Conservation (phyloP, 2,888 invertebrate genomes). For the Uloborus plumipes region DNA sequence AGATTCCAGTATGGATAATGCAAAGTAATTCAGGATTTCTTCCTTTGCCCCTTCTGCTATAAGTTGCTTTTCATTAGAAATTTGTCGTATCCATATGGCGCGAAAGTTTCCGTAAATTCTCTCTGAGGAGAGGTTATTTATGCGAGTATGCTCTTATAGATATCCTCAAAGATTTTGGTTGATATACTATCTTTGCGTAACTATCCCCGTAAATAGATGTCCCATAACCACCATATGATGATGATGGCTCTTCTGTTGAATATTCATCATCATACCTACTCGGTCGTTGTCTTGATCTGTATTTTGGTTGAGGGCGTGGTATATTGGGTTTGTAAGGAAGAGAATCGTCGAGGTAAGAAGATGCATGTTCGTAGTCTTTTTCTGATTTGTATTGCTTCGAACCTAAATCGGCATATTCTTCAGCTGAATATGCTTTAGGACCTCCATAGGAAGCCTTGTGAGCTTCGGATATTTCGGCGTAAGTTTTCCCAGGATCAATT, state of each 20-base stretch:
- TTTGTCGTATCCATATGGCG: no score
- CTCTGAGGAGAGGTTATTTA: neutral
- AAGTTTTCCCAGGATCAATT: conserved; percentile 31
- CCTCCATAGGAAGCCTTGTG: conserved; percentile 27
- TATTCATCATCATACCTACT: neutral
- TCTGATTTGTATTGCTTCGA: conserved; percentile 3
- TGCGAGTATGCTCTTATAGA: conserved; percentile 18
- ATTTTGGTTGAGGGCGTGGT: neutral
- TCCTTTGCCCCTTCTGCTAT: neutral
- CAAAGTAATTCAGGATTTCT: no score
- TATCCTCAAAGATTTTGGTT: conserved; percentile 38
- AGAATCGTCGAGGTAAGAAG: conserved; percentile 38
- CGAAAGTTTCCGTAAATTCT: no score
- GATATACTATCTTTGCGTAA: conserved; percentile 44
- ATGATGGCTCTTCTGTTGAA: neutral
- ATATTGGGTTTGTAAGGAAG: conserved; percentile 31
- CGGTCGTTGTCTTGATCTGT: neutral
- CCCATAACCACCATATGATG: conserved; percentile 43
- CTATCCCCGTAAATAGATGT: conserved; percentile 53
- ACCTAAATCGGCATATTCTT: conserved; percentile 44
- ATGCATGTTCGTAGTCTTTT: conserved; percentile 15
- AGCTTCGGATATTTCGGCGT: conserved; percentile 39
- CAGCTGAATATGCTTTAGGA: conserved; percentile 41
- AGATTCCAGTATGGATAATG: no score
- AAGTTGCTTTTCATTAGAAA: neutral